Evolutionary conservation across 37 sponge, comb jelly and placozoan species (phyloP).

Genomic region (Aphrocallistes beatrix): DNA sequence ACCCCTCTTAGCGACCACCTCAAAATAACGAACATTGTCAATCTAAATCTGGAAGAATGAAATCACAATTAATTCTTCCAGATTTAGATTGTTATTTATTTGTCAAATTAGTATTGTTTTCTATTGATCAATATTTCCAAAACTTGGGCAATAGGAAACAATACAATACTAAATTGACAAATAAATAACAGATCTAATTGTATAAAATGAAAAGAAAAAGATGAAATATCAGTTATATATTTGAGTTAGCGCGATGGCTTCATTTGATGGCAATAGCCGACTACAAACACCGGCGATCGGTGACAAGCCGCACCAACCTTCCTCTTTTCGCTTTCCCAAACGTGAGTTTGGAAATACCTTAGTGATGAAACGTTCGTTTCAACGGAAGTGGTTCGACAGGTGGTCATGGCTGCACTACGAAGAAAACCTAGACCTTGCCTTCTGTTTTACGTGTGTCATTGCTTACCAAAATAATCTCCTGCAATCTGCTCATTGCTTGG

Average conservation of each 20-base stretch:
- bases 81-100: too few species aligned
- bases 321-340: slow-evolving; percentile 19
- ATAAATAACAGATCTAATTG: too few species aligned
- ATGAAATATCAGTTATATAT: too few species aligned
- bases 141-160: too few species aligned
- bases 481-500: neutral
- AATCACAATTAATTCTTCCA: too few species aligned
- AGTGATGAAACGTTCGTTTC: slow-evolving; percentile 25
- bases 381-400: neutral
- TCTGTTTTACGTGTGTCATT: slow-evolving; percentile 25
- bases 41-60: too few species aligned
- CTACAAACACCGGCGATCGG: slow-evolving; percentile 4
- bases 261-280: neutral
- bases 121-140: too few species aligned
- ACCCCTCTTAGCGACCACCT: too few species aligned
- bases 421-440: neutral
- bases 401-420: slow-evolving; percentile 33
- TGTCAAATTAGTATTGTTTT: too few species aligned
- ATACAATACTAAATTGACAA: too few species aligned
- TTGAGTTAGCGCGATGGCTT: neutral
- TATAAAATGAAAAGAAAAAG: too few species aligned
- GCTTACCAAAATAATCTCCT: slow-evolving; percentile 14
- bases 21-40: too few species aligned
- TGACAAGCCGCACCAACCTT: slow-evolving; percentile 26
- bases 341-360: slow-evolving; percentile 27